Conservation (phyloP, 2,888 invertebrate species). For the Cheilosia impressa region DNA sequence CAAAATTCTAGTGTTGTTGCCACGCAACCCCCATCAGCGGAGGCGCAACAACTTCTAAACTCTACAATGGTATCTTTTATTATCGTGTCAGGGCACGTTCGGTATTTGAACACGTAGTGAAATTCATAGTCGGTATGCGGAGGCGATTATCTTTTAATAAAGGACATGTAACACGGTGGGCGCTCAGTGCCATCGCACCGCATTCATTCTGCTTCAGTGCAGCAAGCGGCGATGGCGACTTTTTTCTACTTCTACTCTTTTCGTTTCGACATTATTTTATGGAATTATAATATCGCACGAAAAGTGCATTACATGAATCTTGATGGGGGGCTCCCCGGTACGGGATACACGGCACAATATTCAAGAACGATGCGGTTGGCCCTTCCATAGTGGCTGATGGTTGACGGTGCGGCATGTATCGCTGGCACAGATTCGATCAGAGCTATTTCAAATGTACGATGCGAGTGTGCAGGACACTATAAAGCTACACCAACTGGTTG, state of each 20-base stretch:
- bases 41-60: slow-evolving; percentile 64
- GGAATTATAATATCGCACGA: slow-evolving; percentile 65
- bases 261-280: slow-evolving; percentile 62
- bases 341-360: neutral
- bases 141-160: slow-evolving; percentile 75
- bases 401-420: slow-evolving; percentile 23
- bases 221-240: neutral
- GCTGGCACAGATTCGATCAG: slow-evolving; percentile 28
- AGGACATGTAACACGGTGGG: slow-evolving; percentile 71
- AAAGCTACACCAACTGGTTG: slow-evolving; percentile 1
- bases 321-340: slow-evolving; percentile 19
- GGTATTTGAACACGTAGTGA: slow-evolving; percentile 74
- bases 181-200: neutral
- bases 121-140: slow-evolving; percentile 73
- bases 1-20: slow-evolving; percentile 5
- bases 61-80: slow-evolving; percentile 69
- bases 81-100: slow-evolving; percentile 69
- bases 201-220: neutral
- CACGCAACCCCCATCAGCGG: neutral
- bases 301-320: slow-evolving; percentile 65
- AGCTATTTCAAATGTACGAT: neutral
- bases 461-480: neutral
- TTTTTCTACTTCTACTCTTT: slow-evolving; percentile 14
- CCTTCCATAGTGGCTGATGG: slow-evolving; percentile 3
- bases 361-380: neutral